These are phyloP conservation scores for Leptinotarsa defecta DNA, from an alignment of 1,140 invertebrate genomes.

Conservation along the genomic window DNA sequence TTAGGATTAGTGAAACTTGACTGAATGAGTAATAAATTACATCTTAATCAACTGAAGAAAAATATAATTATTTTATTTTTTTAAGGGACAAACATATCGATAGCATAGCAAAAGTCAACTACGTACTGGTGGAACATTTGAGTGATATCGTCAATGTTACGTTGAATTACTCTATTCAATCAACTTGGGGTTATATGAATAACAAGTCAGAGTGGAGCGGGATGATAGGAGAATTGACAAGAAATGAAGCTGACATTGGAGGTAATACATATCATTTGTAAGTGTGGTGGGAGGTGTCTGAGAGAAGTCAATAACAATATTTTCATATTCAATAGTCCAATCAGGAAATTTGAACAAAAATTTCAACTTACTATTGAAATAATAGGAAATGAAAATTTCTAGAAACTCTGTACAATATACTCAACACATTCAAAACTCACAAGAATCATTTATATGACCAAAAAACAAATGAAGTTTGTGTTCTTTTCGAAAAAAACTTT, in stretches of 20 bases:
- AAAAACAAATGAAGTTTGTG: no score
- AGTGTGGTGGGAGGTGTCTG: no score
- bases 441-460: no score
- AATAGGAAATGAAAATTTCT: no score
- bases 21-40: not conserved
- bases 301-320: no score
- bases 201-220: slow-evolving; percentile 62
- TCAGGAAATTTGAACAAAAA: no score
- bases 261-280: slow-evolving; percentile 49
- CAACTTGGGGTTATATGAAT: slow-evolving; percentile 62
- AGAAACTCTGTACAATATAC: no score
- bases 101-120: slow-evolving; percentile 68
- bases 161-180: slow-evolving; percentile 58
- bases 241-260: slow-evolving; percentile 65
- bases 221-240: slow-evolving; percentile 66
- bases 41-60: not conserved
- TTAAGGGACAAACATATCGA: slow-evolving; percentile 64
- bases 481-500: no score
- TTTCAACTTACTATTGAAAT: no score
- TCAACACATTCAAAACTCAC: no score
- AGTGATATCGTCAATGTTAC: slow-evolving; percentile 63
- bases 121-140: slow-evolving; percentile 61
- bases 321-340: no score
- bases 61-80: not conserved
- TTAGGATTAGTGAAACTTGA: not conserved